Conservation (phyloP, 2,888 invertebrate species). For the Dascillus cervinus region DNA sequence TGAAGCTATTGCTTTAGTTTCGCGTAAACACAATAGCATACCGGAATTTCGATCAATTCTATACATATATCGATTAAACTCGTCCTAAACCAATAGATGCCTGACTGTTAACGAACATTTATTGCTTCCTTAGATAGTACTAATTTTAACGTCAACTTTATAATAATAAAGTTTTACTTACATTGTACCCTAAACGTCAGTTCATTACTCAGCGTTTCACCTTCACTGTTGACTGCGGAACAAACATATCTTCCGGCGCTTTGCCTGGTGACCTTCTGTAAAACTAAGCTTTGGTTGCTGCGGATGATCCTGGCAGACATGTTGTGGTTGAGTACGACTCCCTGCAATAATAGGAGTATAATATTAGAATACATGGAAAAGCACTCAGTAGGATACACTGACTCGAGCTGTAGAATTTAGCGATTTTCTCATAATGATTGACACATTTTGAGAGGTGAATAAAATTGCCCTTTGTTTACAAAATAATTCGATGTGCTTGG, state of each 20-base stretch:
- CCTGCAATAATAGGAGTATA: constrained; percentile 49
- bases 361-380: constrained; percentile 21
- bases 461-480: too few species aligned
- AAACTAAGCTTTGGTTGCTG: constrained; percentile 85
- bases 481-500: too few species aligned
- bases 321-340: constrained; percentile 73
- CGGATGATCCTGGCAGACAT: constrained; percentile 80
- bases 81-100: too few species aligned
- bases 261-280: constrained; percentile 80
- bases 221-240: constrained; percentile 80
- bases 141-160: too few species aligned
- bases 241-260: constrained; percentile 84
- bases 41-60: too few species aligned
- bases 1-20: constrained; percentile 7
- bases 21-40: constrained; percentile 3
- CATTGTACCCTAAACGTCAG: constrained; percentile 80
- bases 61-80: too few species aligned
- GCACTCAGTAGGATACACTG: constrained; percentile 17
- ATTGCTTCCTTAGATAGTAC: too few species aligned
- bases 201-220: constrained; percentile 81
- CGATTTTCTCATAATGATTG: too few species aligned
- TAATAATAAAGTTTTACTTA: too few species aligned
- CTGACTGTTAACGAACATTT: too few species aligned
- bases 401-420: too few species aligned
- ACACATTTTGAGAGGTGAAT: too few species aligned